Evolutionary conservation across 2,888 invertebrate genomes (phyloP), one percentile per base, ranked within the genome.

Genomic region (Villa cingulata): DNA sequence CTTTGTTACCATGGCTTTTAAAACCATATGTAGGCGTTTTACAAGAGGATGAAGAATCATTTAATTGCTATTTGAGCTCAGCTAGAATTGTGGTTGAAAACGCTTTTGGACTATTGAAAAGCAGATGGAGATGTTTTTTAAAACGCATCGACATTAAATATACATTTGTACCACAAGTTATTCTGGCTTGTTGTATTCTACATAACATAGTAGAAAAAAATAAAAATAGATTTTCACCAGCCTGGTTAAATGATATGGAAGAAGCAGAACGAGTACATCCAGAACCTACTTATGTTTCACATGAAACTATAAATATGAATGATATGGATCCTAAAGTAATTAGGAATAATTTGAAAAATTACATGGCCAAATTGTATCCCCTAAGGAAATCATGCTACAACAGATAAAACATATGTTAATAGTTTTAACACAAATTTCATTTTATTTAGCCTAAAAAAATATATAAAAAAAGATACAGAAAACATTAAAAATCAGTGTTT

Each of bases 231-330:
- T 51, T 41, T 41, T 32, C 20, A 41, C 38, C n/a, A 17, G 43
- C 38, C 16, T 18, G 19, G 29, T 38, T 6, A 36, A 46, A 20
- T 41, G 45, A 38, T 5, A 15, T 9, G 23, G 27, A n/a, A 45
- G 37, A 48, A 34, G 37, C 41, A 18, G 27, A 27, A 27, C 4
- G 27, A 27, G 9, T 27, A 27, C 9, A 9, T 9, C 27, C 27
- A 27, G 5, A 27, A 27, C 27, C 27, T 27, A 4, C 27, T 27
- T n/a, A n/a, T n/a, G n/a, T n/a, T n/a, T n/a, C n/a, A n/a, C n/a
- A n/a, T n/a, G n/a, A 73, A 65, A 46, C 19, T 15, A 20, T n/a
- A 16, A 41, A 3, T 9, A 9, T 36, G 36, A n/a, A n/a, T n/a
- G n/a, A n/a, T n/a, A n/a, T n/a, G n/a, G n/a, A n/a, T n/a, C n/a